phyloP scores from a whole-genome alignment of 2,888 invertebrate genomes.

The Linnaemya vulpina region DNA sequence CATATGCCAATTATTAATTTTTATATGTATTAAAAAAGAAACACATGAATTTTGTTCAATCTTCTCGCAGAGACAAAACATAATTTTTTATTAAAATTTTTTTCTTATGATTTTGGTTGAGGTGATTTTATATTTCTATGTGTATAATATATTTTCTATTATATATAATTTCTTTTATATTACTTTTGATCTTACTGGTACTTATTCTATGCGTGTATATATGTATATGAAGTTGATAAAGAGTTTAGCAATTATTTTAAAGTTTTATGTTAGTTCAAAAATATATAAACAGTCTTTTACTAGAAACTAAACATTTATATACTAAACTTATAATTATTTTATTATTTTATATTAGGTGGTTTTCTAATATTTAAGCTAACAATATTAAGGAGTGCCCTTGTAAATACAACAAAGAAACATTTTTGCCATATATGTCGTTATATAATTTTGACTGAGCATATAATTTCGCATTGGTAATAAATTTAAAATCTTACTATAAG shows the following conservation, averaged over 20 bases:
- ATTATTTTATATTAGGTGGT: conserved; percentile 12
- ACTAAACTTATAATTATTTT: conserved; percentile 57
- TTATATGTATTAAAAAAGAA: conserved; percentile 75
- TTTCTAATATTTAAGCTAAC: conserved; percentile 32
- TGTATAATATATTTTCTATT: conserved; percentile 54
- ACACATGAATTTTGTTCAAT: conserved; percentile 79
- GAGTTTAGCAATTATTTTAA: conserved; percentile 24
- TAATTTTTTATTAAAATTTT: conserved; percentile 70
- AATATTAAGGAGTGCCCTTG: conserved; percentile 21
- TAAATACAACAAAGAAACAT: conserved; percentile 17
- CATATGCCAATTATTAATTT: conserved; percentile 58
- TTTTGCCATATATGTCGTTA: background rate
- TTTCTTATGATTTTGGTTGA: conserved; percentile 69
- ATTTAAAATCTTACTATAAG: conserved; percentile 25
- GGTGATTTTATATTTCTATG: conserved; percentile 58
- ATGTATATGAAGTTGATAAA: conserved; percentile 29
- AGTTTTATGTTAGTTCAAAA: conserved; percentile 67
- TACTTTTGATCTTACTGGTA: conserved; percentile 37
- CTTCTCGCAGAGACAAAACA: conserved; percentile 79
- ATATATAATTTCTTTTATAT: conserved; percentile 32
- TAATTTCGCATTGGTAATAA: conserved; percentile 1
- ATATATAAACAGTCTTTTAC: conserved; percentile 69
- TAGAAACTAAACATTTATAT: conserved; percentile 63
- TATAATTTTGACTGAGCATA: conserved; percentile 10
- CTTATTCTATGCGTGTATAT: background rate